phyloP scores from a whole-genome alignment of 2,888 invertebrate species.

The Pristionchus arcanus region DNA sequence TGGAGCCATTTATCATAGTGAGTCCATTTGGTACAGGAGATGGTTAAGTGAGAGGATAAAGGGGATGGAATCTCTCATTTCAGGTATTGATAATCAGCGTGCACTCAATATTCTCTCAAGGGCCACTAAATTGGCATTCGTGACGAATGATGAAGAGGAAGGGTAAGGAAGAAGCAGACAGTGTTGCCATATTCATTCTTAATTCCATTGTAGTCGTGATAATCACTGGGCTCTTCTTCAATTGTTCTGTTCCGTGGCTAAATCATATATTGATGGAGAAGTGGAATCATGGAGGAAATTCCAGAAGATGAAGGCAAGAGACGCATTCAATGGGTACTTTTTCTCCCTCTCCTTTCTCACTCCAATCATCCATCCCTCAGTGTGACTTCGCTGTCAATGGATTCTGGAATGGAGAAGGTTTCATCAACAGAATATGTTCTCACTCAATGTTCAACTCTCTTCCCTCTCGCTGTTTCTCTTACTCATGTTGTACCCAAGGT shows the following conservation, averaged over 20 bases:
- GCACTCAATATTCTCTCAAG: slow-evolving; percentile 5
- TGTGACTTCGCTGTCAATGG: background rate
- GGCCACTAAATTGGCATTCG: slow-evolving; percentile 26
- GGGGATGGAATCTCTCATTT: too few species aligned
- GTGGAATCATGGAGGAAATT: slow-evolving; percentile 50
- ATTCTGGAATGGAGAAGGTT: slow-evolving; percentile 2
- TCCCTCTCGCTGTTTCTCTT: slow-evolving; percentile 40
- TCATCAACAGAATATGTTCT: slow-evolving; percentile 13
- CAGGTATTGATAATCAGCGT: slow-evolving; percentile 37
- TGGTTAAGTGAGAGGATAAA: background rate
- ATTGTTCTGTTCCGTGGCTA: slow-evolving; percentile 42
- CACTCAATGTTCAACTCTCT: slow-evolving; percentile 39
- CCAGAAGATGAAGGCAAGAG: slow-evolving; percentile 16
- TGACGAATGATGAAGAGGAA: slow-evolving; percentile 15
- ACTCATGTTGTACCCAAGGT: slow-evolving; percentile 47
- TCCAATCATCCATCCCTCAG: too few species aligned
- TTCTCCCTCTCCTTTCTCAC: background rate
- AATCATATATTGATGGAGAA: slow-evolving; percentile 28
- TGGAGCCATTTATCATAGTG: slow-evolving; percentile 41
- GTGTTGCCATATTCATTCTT: background rate
- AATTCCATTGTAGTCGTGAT: background rate
- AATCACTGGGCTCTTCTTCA: slow-evolving; percentile 19
- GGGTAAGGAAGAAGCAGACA: background rate
- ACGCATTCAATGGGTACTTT: background rate
- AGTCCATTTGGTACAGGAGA: background rate